phyloP scores from a whole-genome alignment of 2,797 vertebrate species.

The Epinephelus coioides region DNA sequence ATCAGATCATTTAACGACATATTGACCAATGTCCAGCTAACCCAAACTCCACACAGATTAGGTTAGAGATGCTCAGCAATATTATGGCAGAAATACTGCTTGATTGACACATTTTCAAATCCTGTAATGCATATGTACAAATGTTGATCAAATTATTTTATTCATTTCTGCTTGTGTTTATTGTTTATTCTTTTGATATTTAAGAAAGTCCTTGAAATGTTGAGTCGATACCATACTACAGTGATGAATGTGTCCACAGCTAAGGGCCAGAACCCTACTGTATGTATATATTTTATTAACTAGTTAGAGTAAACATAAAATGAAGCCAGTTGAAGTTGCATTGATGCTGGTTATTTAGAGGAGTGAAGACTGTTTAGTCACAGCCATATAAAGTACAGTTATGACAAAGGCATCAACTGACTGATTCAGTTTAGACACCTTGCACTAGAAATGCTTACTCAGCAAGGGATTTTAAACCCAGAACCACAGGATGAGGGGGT shows the following conservation, averaged over 20 bases:
- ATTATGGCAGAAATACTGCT: neutral
- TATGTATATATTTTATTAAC: neutral
- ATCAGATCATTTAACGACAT: neutral
- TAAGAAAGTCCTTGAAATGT: neutral
- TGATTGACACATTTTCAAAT: neutral
- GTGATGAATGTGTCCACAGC: neutral
- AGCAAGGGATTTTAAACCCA: conserved; percentile 20
- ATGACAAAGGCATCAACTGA: neutral
- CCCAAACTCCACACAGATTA: neutral
- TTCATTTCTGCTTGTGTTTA: neutral
- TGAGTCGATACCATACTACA: neutral
- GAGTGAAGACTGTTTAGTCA: neutral
- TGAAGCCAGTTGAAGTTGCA: neutral
- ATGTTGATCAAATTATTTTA: neutral
- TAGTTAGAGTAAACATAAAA: neutral
- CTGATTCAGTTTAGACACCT: conserved; percentile 4
- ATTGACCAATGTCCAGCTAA: neutral
- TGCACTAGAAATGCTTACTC: conserved; percentile 4
- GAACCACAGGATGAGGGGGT: conserved; percentile 10
- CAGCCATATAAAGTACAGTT: neutral
- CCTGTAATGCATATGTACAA: neutral
- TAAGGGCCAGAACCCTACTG: neutral
- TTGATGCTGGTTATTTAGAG: neutral
- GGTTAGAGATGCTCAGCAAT: neutral
- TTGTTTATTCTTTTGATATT: neutral